A percentile compares a stretch with the other conserved stretches of the same genome.
Evolutionary conservation across 2,888 invertebrate genomes (phyloP).

Genomic region (Drosophila setosimentum): DNA sequence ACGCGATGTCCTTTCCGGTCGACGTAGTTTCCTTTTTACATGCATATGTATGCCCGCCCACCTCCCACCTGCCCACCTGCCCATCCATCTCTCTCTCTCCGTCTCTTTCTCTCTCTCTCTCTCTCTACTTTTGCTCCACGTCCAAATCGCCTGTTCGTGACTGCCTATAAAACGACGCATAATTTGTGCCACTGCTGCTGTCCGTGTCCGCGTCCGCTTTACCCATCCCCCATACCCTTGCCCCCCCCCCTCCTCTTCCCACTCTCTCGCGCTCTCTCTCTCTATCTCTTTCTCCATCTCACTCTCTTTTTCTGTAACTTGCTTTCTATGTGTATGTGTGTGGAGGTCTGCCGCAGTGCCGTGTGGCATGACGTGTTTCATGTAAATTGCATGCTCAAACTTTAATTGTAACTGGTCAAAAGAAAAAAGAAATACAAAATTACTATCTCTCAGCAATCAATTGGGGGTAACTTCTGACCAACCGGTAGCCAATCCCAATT

Average conservation of each 20-base stretch:
- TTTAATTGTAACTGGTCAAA: slow-evolving; percentile 82
- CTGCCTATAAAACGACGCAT: slow-evolving; percentile 75
- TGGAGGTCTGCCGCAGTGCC: slow-evolving; percentile 68
- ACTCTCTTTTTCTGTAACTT: background rate
- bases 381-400: slow-evolving; percentile 65
- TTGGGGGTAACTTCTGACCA: slow-evolving; percentile 20
- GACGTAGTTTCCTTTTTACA: slow-evolving; percentile 68
- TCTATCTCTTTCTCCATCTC: background rate
- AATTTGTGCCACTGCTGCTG: slow-evolving; percentile 75
- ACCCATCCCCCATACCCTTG: slow-evolving; percentile 7
- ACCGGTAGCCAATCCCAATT: slow-evolving; percentile 5
- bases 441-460: slow-evolving; percentile 38
- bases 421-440: slow-evolving; percentile 38
- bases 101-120: background rate
- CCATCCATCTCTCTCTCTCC: slow-evolving; percentile 19
- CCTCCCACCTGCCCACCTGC: slow-evolving; percentile 14
- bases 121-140: slow-evolving; percentile 18
- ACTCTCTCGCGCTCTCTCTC: background rate
- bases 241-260: no score
- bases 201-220: slow-evolving; percentile 41
- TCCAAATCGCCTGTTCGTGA: slow-evolving; percentile 75
- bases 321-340: slow-evolving; percentile 18
- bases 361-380: slow-evolving; percentile 66
- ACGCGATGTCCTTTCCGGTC: slow-evolving; percentile 84
- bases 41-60: slow-evolving; percentile 34